Base-by-base conservation (phyloP, 2,113 vertebrate genomes). In the Lichenostomus cassidix region DNA sequence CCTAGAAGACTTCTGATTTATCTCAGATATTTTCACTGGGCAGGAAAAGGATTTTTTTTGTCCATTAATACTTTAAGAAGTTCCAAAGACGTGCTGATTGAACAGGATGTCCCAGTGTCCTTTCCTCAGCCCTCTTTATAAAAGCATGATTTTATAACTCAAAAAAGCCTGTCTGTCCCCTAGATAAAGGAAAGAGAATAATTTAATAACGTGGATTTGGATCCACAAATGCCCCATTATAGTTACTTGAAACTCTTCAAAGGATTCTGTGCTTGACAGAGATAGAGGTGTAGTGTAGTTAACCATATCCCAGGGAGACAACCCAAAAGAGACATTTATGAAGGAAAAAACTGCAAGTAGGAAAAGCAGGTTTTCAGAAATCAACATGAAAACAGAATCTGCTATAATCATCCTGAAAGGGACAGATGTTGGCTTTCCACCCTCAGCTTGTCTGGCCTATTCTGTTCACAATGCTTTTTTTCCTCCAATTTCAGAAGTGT, bases 401-500 rank as follows among this genome's bases (percentile, higher is more conserved):
- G 80, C 81, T 94, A 53, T 59, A 96, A 97, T 96, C 50, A 19
- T 83, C 64, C 93, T 95, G 91, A 92, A 94, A 96, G 90, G 97
- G 95, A 97, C 93, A 95, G 95, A 95, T 97, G 95, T 95, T 96
- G 94, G 92, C 44, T 9, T 94, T 90, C 93, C 87, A 94, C 75
- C 91, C 93, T 97, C 89, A 91, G 89, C 88, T 96, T 8, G 19
- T 94, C 94, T 96, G 94, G 94, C 93, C 97, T 95, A 90, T 97
- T 97, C 94, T 93, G 63, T 83, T 97, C 83, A 95, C 95, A 96
- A 91, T 73, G 90, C 76, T 83, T 90, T 91, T 92, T 87, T 88
- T 23, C 81, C 90, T 96, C 85, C 96, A 87, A 62, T 97, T 97
- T 97, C 92, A 96, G 95, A 97, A 95, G 97, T 98, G 97, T 97